These are phyloP conservation scores for Unio pictorum DNA, from an alignment of 2,888 invertebrate species.

Conservation along the genomic window DNA sequence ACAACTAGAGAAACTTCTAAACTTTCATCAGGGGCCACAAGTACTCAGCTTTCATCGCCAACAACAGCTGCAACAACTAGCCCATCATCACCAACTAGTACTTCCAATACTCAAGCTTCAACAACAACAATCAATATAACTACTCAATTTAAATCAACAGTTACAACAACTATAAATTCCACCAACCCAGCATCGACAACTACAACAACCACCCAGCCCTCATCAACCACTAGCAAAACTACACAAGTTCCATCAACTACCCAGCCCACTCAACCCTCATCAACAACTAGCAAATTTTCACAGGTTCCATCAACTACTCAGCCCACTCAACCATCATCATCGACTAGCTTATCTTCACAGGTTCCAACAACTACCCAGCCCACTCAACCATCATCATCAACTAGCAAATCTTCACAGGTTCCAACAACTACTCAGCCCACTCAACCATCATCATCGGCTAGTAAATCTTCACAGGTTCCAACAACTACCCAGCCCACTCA, in stretches of 20 bases:
- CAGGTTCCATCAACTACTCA: too few relatives aligned
- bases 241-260: constrained; percentile 10
- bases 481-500: constrained; percentile 7
- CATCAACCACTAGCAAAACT: constrained; percentile 8
- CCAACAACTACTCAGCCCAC: constrained; percentile 9
- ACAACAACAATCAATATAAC: constrained; percentile 11
- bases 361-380: constrained; percentile 12
- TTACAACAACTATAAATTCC: constrained; percentile 5
- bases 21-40: constrained; percentile 2
- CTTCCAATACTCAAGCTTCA: constrained; percentile 8
- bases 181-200: constrained; percentile 6
- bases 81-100: constrained; percentile 5
- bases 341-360: constrained; percentile 1
- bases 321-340: too few relatives aligned
- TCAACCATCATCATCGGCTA: background rate
- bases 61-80: constrained; percentile 4
- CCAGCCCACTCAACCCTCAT: constrained; percentile 2
- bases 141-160: constrained; percentile 9
- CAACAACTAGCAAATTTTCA: constrained; percentile 1
- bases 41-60: constrained; percentile 3
- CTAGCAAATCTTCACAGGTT: constrained; percentile 4
- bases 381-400: constrained; percentile 1
- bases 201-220: constrained; percentile 10
- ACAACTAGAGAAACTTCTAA: constrained; percentile 3
- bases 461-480: constrained; percentile 5